Evolutionary conservation across 1,140 invertebrate species (phyloP), one percentile per base, ranked within the genome.

Genomic region (Atta texana): DNA sequence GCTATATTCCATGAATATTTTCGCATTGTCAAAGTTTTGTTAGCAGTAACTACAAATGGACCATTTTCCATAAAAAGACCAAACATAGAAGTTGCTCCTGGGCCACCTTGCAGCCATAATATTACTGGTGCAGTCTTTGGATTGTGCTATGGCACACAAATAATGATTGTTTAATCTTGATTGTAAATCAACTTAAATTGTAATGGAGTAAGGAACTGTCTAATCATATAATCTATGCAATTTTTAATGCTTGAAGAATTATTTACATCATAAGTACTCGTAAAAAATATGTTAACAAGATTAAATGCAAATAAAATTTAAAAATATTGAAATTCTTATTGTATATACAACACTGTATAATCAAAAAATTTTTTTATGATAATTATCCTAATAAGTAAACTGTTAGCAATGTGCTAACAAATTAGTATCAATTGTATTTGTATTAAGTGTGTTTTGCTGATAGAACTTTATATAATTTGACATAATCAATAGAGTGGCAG

Each of bases 81-180:
- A 92, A 97, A 98, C 34, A 98, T 93, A 0, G 98, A 98, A 0
- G 97, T 96, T 7, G 97, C 96, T 0, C 98, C 98, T 1, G 98
- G 98, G 10, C 97, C 96, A 71, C 98, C 98, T 95, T 98, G 98
- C 1, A 98, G 96, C 98, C 98, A 99, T 18, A 98, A 93, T 18
- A 98, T 94, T 86, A 98, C 96, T 1, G 98, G 98, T 2, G 97
- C 97, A 12, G 95, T 93, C 90, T 95, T 94, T 49, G 94, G 94
- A 89, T 93, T 93, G 10, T 89, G 78, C 94, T 95, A 68, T 16
- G 86, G 85, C 24, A 87, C 14, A 85, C 44, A 63, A 75, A 64
- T 57, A 63, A 63, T 24, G 7, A 24, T 69, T 49, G 4, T 49
- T 68, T 68, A 68, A 21, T 28, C 8, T 66, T 12, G 10, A 66